Percentiles rank a stretch among this genome's conserved stretches.
These are phyloP conservation scores for Amyelois transitella DNA, from an alignment of 1,140 invertebrate genomes.

Conservation along the genomic window DNA sequence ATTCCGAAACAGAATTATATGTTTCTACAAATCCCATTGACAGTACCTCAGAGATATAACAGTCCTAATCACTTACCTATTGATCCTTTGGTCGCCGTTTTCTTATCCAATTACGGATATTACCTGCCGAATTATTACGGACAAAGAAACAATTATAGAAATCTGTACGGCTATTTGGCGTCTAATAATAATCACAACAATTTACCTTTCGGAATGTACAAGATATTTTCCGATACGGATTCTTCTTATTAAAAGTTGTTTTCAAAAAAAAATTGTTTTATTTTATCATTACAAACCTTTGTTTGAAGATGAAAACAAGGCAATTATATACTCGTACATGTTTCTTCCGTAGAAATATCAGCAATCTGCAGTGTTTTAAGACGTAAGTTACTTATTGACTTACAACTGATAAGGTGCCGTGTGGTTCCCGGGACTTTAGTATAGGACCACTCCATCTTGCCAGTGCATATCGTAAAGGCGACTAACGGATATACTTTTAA, in stretches of 20 bases:
- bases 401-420: no score
- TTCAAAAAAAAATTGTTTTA: neutral
- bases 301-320: no score
- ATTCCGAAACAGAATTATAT: conserved; percentile 17
- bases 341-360: no score
- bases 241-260: conserved; percentile 25
- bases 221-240: conserved; percentile 62
- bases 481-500: no score
- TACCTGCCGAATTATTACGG: conserved; percentile 68
- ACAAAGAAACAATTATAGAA: conserved; percentile 52
- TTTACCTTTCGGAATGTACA: conserved; percentile 77
- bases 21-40: conserved; percentile 24
- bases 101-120: conserved; percentile 77
- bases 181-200: conserved; percentile 79
- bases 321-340: no score
- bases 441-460: no score
- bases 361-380: no score
- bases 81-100: conserved; percentile 75
- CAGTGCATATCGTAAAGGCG: no score
- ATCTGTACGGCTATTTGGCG: conserved; percentile 76
- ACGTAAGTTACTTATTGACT: no score
- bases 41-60: conserved; percentile 52
- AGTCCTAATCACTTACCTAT: conserved; percentile 73
- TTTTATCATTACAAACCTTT: no score
- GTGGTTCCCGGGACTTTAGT: no score